Conservation (phyloP, 1,140 invertebrate species). For the Trypoxylus dichotomus region DNA sequence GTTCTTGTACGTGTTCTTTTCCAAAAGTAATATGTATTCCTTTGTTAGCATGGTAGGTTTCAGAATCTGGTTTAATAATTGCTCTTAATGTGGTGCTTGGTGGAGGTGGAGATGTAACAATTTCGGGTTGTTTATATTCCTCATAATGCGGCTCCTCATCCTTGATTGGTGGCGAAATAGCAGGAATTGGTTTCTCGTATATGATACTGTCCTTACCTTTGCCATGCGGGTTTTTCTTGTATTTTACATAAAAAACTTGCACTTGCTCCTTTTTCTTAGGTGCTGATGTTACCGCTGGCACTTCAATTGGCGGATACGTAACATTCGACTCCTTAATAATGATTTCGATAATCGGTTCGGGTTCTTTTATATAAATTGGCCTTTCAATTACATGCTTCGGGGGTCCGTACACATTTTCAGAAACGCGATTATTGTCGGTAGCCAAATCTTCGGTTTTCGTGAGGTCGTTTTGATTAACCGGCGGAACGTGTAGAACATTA, state of each 20-base stretch:
- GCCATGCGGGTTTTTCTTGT: constrained; percentile 76
- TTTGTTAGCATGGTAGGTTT: constrained; percentile 74
- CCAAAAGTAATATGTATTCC: constrained; percentile 77
- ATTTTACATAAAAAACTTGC: constrained; percentile 88
- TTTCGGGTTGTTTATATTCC: constrained; percentile 48
- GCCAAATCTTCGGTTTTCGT: constrained; percentile 56
- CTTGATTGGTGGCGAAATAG: constrained; percentile 67
- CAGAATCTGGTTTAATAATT: constrained; percentile 81
- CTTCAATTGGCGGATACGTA: constrained; percentile 64
- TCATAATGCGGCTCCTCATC: constrained; percentile 59
- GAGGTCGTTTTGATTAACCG: constrained; percentile 57
- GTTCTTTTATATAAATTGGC: constrained; percentile 70
- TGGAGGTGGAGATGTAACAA: constrained; percentile 57
- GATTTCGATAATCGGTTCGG: constrained; percentile 88
- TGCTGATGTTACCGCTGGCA: constrained; percentile 56
- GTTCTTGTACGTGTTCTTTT: constrained; percentile 60
- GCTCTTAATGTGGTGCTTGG: constrained; percentile 76
- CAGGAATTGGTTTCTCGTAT: constrained; percentile 76
- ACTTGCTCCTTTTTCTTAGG: constrained; percentile 77
- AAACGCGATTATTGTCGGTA: constrained; percentile 54
- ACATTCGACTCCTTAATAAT: constrained; percentile 89
- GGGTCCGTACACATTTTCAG: constrained; percentile 56
- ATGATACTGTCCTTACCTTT: constrained; percentile 68
- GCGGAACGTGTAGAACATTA: constrained; percentile 55
- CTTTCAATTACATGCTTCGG: constrained; percentile 54